Evolutionary conservation across 2,113 vertebrate species (phyloP).

Genomic region (Dendrocopos noguchii): DNA sequence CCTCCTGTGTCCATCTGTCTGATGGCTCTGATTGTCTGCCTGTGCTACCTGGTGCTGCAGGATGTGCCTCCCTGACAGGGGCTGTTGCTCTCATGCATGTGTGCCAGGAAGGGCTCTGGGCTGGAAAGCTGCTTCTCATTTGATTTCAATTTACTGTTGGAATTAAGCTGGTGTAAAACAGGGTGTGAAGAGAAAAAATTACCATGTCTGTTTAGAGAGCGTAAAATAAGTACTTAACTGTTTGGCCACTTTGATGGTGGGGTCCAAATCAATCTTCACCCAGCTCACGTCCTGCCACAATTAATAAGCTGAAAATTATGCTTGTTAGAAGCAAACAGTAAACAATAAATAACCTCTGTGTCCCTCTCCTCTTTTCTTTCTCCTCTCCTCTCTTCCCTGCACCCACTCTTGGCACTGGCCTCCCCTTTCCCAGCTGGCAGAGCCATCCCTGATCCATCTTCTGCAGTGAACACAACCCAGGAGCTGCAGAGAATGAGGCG

Average conservation of each 20-base stretch:
- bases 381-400: neutral
- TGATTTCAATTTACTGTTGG: slow-evolving; percentile 12
- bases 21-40: neutral
- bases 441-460: neutral
- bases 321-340: neutral
- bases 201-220: slow-evolving; percentile 5
- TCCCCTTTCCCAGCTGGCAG: neutral
- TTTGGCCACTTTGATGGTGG: neutral
- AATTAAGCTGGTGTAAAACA: slow-evolving; percentile 37
- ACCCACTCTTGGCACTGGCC: neutral
- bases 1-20: neutral
- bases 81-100: accelerated
- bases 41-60: neutral
- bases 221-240: neutral
- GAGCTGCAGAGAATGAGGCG: neutral
- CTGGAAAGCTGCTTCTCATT: neutral
- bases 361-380: neutral
- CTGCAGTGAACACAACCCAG: neutral
- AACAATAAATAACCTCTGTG: neutral
- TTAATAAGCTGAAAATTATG: slow-evolving; percentile 12
- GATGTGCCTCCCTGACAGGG: accelerated
- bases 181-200: neutral
- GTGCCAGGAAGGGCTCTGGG: neutral
- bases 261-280: neutral
- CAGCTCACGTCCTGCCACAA: neutral